Conservation (phyloP, 1,140 invertebrate genomes). For the Himalopsyche phryganea region DNA sequence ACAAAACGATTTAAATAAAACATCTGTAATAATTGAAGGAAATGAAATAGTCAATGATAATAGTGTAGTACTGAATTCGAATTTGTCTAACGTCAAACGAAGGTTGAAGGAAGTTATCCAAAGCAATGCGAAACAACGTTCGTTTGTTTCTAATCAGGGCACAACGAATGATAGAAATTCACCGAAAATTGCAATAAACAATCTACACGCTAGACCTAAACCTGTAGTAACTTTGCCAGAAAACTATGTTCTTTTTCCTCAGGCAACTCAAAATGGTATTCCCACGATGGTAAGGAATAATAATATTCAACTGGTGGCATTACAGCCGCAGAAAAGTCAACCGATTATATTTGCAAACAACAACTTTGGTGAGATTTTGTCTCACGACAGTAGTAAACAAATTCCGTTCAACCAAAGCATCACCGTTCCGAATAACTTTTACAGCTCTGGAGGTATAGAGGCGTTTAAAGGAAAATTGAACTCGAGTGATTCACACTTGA, state of each 20-base stretch:
- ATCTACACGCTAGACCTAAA: constrained; percentile 2
- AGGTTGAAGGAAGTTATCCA: constrained; percentile 23
- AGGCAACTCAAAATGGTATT: neutral
- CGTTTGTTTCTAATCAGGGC: no score
- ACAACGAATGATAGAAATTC: no score
- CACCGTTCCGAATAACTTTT: neutral
- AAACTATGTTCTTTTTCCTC: constrained; percentile 18
- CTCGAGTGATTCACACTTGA: no score
- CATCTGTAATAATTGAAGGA: neutral
- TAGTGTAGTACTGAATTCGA: neutral
- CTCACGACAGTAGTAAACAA: no score
- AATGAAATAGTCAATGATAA: neutral
- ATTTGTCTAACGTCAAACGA: constrained; percentile 20
- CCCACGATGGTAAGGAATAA: no score
- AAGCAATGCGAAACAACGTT: constrained; percentile 10
- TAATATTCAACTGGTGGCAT: no score
- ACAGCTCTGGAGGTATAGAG: no score
- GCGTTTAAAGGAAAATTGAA: no score
- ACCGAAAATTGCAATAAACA: constrained; percentile 3
- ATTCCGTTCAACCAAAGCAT: neutral
- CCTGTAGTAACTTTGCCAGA: constrained; percentile 7
- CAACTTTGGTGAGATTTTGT: no score
- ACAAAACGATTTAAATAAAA: neutral
- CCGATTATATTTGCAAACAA: no score
- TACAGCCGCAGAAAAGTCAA: no score